These are phyloP conservation scores for Holotrichia oblita DNA, from an alignment of 1,140 invertebrate genomes.

Conservation along the genomic window DNA sequence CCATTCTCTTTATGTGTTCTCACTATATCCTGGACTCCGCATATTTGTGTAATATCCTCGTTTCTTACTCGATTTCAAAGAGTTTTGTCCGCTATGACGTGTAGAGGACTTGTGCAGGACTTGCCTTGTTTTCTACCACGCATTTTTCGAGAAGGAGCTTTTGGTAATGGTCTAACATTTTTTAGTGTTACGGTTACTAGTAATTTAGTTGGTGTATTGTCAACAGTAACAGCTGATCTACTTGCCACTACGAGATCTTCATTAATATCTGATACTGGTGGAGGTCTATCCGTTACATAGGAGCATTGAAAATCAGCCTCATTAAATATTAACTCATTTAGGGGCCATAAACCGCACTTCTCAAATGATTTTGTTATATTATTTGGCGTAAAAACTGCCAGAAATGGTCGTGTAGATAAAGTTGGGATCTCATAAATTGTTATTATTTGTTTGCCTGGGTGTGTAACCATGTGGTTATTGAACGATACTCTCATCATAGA, in stretches of 20 bases:
- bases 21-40: too few species aligned
- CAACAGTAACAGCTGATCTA: not conserved
- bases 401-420: not conserved
- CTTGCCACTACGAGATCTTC: not conserved
- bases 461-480: not conserved
- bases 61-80: too few species aligned
- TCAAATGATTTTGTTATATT: not conserved
- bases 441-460: not conserved
- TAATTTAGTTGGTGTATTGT: not conserved
- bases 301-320: not conserved
- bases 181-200: not conserved
- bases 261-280: not conserved
- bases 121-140: not conserved
- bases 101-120: too few species aligned
- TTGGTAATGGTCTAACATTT: constrained; percentile 3
- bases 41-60: too few species aligned
- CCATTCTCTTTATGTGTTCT: too few species aligned
- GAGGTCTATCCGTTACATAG: not conserved
- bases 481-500: not conserved
- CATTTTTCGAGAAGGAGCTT: not conserved
- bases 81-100: too few species aligned
- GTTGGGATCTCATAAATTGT: not conserved
- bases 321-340: constrained; percentile 16
- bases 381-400: not conserved
- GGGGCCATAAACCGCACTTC: not conserved